These are phyloP conservation scores for Carterocephalus palaemon DNA, from an alignment of 2,888 invertebrate species.

Conservation along the genomic window DNA sequence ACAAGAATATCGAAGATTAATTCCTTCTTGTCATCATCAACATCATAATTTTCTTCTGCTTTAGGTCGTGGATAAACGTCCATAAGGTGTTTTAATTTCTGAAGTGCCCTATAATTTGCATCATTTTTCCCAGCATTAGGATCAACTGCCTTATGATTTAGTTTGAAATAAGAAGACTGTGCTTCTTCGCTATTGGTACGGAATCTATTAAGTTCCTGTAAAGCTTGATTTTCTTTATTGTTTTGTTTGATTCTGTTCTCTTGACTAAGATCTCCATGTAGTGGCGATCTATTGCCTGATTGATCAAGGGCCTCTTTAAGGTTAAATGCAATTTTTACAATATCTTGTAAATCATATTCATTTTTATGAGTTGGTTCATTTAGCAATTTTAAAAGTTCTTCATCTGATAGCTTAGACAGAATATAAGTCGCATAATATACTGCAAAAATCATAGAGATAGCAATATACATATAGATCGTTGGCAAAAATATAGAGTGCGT, in stretches of 20 bases:
- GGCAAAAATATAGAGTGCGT: too few relatives aligned
- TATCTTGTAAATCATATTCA: constrained; percentile 54
- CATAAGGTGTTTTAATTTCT: constrained; percentile 56
- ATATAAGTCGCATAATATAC: constrained; percentile 57
- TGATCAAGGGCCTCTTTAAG: constrained; percentile 10
- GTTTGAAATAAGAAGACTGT: constrained; percentile 46
- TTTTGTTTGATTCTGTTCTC: constrained; percentile 27
- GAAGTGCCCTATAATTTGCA: constrained; percentile 49
- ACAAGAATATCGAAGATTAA: constrained; percentile 64
- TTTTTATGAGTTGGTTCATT: constrained; percentile 52
- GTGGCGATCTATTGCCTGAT: constrained; percentile 9
- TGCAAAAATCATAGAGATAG: constrained; percentile 41
- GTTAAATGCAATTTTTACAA: constrained; percentile 44
- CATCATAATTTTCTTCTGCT: constrained; percentile 36
- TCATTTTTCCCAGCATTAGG: constrained; percentile 43
- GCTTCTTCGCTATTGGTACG: constrained; percentile 34
- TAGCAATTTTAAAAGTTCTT: constrained; percentile 56
- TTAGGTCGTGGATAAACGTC: constrained; percentile 43
- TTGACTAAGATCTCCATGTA: constrained; percentile 20
- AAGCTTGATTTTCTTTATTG: constrained; percentile 1
- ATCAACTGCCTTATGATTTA: constrained; percentile 56
- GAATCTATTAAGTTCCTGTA: constrained; percentile 30
- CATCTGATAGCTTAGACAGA: constrained; percentile 62
- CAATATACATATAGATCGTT: too few relatives aligned
- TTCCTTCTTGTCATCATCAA: constrained; percentile 55